phyloP scores from a whole-genome alignment of 2,797 vertebrate species.

The Acipenser transmontanus region DNA sequence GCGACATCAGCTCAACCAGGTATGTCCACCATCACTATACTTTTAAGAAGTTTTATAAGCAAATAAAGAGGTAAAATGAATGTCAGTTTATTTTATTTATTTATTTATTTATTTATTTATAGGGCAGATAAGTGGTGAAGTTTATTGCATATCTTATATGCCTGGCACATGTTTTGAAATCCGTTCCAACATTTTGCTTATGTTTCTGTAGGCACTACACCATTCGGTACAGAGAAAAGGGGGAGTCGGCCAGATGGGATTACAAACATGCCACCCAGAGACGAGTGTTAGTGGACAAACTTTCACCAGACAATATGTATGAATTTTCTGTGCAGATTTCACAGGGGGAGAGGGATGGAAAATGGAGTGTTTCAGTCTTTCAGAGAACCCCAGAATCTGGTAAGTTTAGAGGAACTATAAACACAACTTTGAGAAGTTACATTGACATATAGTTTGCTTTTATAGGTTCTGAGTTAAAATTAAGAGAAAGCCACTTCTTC shows the following conservation, averaged over 20 bases:
- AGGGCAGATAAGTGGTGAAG: too few relatives aligned
- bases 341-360: slow-evolving; percentile 72
- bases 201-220: slow-evolving; percentile 68
- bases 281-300: slow-evolving; percentile 73
- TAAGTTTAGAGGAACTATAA: slow-evolving; percentile 40
- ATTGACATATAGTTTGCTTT: too few relatives aligned
- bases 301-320: slow-evolving; percentile 88
- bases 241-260: slow-evolving; percentile 91
- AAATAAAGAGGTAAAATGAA: too few relatives aligned
- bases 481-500: too few relatives aligned
- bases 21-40: slow-evolving; percentile 19
- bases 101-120: too few relatives aligned
- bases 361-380: slow-evolving; percentile 88
- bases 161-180: too few relatives aligned
- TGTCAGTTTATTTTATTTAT: too few relatives aligned
- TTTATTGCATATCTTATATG: too few relatives aligned
- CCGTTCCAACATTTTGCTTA: neutral
- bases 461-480: too few relatives aligned
- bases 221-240: slow-evolving; percentile 87
- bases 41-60: too few relatives aligned
- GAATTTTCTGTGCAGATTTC: slow-evolving; percentile 89
- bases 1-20: slow-evolving; percentile 40
- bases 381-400: slow-evolving; percentile 94
- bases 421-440: too few relatives aligned
- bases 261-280: slow-evolving; percentile 74